These are phyloP conservation scores for Watsonalla binaria DNA, from an alignment of 2,888 invertebrate genomes.

Conservation along the genomic window DNA sequence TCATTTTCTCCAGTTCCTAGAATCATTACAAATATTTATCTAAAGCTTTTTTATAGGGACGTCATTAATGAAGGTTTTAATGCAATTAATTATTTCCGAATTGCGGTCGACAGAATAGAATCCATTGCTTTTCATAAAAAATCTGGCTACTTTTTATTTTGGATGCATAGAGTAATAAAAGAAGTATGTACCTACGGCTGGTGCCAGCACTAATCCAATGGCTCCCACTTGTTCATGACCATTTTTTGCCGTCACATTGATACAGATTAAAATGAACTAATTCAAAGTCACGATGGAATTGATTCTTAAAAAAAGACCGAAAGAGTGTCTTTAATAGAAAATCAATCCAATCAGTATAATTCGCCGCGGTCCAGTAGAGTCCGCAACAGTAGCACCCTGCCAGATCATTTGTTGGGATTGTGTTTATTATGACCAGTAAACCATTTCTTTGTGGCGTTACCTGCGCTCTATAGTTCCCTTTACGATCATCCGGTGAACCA, in stretches of 20 bases:
- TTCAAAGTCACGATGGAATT: conserved; percentile 56
- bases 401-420: conserved; percentile 32
- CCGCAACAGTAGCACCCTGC: conserved; percentile 40
- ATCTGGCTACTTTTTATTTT: too few relatives aligned
- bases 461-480: conserved; percentile 20
- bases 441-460: conserved; percentile 4
- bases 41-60: too few relatives aligned
- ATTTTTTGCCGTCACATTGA: conserved; percentile 3
- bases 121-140: too few relatives aligned
- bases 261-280: conserved; percentile 40
- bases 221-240: background rate
- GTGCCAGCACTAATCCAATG: background rate
- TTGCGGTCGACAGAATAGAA: too few relatives aligned
- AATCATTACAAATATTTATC: too few relatives aligned
- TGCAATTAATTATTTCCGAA: too few relatives aligned
- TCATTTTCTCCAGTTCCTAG: background rate
- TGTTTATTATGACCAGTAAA: conserved; percentile 10
- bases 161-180: background rate
- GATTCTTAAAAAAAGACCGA: conserved; percentile 45
- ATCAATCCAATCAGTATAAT: conserved; percentile 68
- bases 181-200: background rate
- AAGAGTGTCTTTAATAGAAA: conserved; percentile 58
- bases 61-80: too few relatives aligned
- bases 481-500: conserved; percentile 27
- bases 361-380: conserved; percentile 54